Base-by-base conservation (phyloP, 1,140 invertebrate genomes). In the Pygmarrhopalites habei region DNA sequence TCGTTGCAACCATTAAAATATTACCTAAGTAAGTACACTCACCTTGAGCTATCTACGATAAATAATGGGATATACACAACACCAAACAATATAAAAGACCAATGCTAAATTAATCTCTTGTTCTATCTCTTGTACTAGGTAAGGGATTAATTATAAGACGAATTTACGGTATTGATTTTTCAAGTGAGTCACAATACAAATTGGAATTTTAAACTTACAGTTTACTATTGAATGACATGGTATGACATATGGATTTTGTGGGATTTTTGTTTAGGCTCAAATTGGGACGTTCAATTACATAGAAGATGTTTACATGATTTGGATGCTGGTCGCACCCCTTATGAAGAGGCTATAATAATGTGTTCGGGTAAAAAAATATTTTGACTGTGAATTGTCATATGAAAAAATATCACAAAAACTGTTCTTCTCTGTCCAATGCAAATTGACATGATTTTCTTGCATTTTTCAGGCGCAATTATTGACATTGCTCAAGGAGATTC, bases 311-410 rank as follows among this genome's bases (percentile, higher is more conserved):
- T 67, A 14, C 61, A 64, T 41, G 61, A 64, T 21, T 25, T n/a
- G 19, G 57, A 59, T 39, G 23, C 41, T 7, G 58, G 53, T 21
- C 15, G 49, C n/a, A 60, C 66, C 3, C 30, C 62, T 10, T 67
- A 67, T 28, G 66, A 67, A 28, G 61, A 67, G 55, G 61, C 61
- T 35, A 32, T 67, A 56, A 63, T 60, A 29, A 60, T 67, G 58
- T 32, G 52, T 21, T 58, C n/a, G 1, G n/a, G n/a, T n/a, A n/a
- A n/a, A n/a, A n/a, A n/a, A n/a, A n/a, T n/a, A n/a, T n/a, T n/a
- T n/a, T n/a, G n/a, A n/a, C n/a, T n/a, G n/a, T n/a, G n/a, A n/a
- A n/a, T n/a, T n/a, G n/a, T n/a, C n/a, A 25, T n/a, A 43, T n/a
- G 14, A 14, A 43, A 14, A 14, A n/a, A n/a, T 43, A 14, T 14